Base-by-base conservation (phyloP, 2,888 invertebrate species). In the Heliconius erato region DNA sequence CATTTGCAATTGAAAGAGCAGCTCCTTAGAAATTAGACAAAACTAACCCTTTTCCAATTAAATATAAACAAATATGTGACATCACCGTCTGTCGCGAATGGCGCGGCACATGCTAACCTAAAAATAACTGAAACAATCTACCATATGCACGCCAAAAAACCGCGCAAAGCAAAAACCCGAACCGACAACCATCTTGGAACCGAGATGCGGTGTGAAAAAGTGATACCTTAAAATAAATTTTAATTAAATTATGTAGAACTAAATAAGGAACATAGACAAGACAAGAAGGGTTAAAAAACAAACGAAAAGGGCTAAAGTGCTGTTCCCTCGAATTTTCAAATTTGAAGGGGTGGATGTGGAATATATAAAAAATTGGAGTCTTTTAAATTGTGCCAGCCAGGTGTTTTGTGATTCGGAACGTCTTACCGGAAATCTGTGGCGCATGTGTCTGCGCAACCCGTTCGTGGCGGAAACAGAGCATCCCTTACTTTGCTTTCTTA, bases 371-470 rank as follows among this genome's bases (percentile, higher is more conserved):
- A 94, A 92, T 90, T 92, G 89, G 89, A 90, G 89, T 90, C 89
- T 89, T 91, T 91, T 89, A 89, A 90, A 91, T 92, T 91, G 90
- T 91, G 54, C 92, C 89, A 90, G 89, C 95, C 95, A 96, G 95
- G 95, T 96, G 95, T 91, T 89, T 90, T 89, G 85, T 86, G 88
- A 91, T 91, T 91, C 89, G 91, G 90, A 91, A 89, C 91, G 91
- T 91, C 93, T 93, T 94, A 91, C 95, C 95, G 95, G 95, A 95
- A 94, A 95, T 95, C 94, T 94, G 94, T 91, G 93, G 90, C 91
- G 92, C 94, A 94, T 94, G 92, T 94, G 94, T 92, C 93, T 92
- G 89, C 85, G 83, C 92, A 93, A 93, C 94, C 93, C 93, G 93
- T 92, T 91, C 91, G 86, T 88, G 88, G 91, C 95, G 95, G 95